Evolutionary conservation across 2,113 vertebrate genomes (phyloP), one percentile per base, ranked within the genome.

Genomic region (Melanerpes formicivorus): DNA sequence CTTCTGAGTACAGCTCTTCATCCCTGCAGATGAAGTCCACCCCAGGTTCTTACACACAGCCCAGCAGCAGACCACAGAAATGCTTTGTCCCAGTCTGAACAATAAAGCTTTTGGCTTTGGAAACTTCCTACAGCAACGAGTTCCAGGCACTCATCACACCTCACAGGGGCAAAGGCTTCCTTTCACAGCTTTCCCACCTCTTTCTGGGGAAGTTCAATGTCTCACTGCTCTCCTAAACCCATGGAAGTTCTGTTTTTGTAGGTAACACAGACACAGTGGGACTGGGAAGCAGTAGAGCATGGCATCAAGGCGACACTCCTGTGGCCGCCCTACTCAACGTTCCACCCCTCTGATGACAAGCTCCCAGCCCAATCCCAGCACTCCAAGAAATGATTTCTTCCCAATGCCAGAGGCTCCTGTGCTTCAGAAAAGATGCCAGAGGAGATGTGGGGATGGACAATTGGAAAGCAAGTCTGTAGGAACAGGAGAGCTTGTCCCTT

Each of bases 141-240:
- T 55, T 59, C 69, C 60, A 8, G 0, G 6, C 18, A 40, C 46
- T n/a, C 4, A 2, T 22, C 62, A 11, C 2, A 2, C 42, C 56
- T 18, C 70, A 17, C 44, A 4, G 0, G 1, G 27, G 10, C 5
- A 1, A 80, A 18, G 9, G 2, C n/a, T 37, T 56, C 16, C 32
- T 25, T 11, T 29, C 60, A 30, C 88, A 70, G n/a, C 37, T 7
- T 65, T 32, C 58, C 48, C 27, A 5, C 25, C 42, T 87, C 44
- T 48, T 76, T 58, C 34, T 69, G 70, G 44, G 44, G 16, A 40
- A 52, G 8, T 17, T 32, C 17, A 48, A 19, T 3, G 9, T 81
- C 84, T 26, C 56, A 10, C 11, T 25, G 10, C 14, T 30, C 48
- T 63, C 71, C 58, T 21, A 65, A 64, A 73, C 4, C 25, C 58